Evolutionary conservation across 2,113 vertebrate genomes (phyloP).

Genomic region (Psophia crepitans): DNA sequence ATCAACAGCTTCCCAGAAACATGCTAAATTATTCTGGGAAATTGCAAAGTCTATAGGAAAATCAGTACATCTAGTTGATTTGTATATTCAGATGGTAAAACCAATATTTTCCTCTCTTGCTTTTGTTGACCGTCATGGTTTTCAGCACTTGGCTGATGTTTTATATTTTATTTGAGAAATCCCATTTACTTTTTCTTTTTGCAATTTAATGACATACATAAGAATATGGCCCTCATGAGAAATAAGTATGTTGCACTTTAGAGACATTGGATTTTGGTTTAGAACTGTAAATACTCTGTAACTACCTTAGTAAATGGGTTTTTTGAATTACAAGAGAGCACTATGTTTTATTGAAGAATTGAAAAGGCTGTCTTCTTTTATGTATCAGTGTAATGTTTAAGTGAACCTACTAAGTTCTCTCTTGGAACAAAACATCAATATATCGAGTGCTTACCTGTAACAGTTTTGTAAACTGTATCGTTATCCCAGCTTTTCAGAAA

Average conservation of each 20-base stretch:
- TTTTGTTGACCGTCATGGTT: background rate
- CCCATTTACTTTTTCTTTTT: background rate
- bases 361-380: background rate
- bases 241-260: background rate
- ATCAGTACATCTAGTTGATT: background rate
- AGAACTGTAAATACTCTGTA: background rate
- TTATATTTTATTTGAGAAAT: background rate
- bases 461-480: background rate
- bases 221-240: background rate
- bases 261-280: background rate
- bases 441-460: background rate
- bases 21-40: background rate
- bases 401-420: background rate
- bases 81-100: background rate
- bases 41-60: background rate
- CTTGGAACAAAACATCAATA: background rate
- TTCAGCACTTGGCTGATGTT: background rate
- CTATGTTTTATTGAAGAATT: background rate
- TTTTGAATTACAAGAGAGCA: background rate
- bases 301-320: fast-evolving
- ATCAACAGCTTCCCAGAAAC: background rate
- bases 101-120: background rate
- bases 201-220: background rate
- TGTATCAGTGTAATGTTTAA: background rate
- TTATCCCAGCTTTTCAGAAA: background rate